phyloP scores from a whole-genome alignment of 2,113 vertebrate genomes.

The Porphyrio hochstetteri region DNA sequence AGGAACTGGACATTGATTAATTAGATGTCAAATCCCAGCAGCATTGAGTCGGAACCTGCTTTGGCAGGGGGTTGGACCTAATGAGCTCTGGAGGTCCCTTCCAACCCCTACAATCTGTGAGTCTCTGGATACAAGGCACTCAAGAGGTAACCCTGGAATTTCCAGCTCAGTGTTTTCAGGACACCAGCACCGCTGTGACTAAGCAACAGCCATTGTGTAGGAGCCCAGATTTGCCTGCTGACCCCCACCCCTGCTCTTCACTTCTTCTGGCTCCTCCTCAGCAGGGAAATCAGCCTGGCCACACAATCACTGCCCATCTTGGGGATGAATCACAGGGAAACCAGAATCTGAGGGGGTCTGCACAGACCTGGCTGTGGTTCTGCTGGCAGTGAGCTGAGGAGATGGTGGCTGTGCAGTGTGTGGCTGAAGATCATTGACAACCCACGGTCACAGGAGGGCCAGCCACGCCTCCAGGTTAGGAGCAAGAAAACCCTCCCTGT shows the following conservation, averaged over 20 bases:
- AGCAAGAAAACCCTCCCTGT: not conserved
- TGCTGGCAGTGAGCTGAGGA: not conserved
- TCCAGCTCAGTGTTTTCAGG: not conserved
- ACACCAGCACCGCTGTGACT: not conserved
- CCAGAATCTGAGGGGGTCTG: not conserved
- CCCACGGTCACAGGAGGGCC: not conserved
- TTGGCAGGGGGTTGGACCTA: too few species aligned
- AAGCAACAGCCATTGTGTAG: not conserved
- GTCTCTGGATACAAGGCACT: too few species aligned
- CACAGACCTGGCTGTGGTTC: not conserved
- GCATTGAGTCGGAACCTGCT: not conserved
- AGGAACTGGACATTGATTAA: not conserved
- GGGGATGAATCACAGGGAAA: not conserved
- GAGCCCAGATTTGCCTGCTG: not conserved
- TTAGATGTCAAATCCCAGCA: slow-evolving; percentile 42
- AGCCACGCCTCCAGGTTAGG: not conserved
- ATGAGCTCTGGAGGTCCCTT: too few species aligned
- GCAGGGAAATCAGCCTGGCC: not conserved
- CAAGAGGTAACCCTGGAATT: too few species aligned
- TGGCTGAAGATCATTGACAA: not conserved
- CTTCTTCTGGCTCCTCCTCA: not conserved
- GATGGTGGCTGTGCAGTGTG: not conserved
- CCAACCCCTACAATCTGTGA: too few species aligned
- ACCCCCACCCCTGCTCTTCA: not conserved
- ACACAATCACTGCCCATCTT: not conserved